phyloP scores from a whole-genome alignment of 2,113 vertebrate species.

The Regulus satrapa region DNA sequence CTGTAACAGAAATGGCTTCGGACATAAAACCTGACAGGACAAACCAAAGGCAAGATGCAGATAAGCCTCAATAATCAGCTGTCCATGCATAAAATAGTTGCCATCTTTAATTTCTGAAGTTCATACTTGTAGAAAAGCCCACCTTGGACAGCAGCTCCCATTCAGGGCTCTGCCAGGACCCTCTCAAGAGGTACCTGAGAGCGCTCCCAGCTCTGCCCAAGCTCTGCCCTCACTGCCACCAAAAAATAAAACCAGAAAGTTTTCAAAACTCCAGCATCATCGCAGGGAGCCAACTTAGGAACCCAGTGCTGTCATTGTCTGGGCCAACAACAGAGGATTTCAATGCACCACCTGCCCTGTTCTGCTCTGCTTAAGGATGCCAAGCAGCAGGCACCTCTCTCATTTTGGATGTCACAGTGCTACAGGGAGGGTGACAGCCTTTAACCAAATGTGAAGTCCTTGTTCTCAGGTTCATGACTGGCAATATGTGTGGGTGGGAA shows the following conservation, averaged over 20 bases:
- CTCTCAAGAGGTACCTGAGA: background rate
- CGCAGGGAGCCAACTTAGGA: background rate
- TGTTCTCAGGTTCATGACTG: background rate
- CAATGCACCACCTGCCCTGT: background rate
- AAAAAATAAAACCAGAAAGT: background rate
- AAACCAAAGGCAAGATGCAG: background rate
- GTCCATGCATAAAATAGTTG: background rate
- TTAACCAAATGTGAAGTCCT: background rate
- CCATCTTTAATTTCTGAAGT: background rate
- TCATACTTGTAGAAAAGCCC: background rate
- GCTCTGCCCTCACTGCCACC: background rate
- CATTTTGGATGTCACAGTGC: background rate
- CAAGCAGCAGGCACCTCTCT: background rate
- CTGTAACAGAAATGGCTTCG: rapidly evolving
- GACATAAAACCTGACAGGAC: background rate
- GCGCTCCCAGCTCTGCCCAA: background rate
- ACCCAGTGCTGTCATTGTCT: background rate
- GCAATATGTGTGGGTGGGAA: background rate
- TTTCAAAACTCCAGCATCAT: background rate
- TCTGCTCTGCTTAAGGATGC: background rate
- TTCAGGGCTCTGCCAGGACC: background rate
- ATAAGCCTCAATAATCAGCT: background rate
- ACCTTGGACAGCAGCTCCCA: rapidly evolving
- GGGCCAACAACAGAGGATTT: background rate
- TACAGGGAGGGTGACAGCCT: background rate